Evolutionary conservation across 2,797 vertebrate genomes (phyloP).

Genomic region (Acanthis flammea): DNA sequence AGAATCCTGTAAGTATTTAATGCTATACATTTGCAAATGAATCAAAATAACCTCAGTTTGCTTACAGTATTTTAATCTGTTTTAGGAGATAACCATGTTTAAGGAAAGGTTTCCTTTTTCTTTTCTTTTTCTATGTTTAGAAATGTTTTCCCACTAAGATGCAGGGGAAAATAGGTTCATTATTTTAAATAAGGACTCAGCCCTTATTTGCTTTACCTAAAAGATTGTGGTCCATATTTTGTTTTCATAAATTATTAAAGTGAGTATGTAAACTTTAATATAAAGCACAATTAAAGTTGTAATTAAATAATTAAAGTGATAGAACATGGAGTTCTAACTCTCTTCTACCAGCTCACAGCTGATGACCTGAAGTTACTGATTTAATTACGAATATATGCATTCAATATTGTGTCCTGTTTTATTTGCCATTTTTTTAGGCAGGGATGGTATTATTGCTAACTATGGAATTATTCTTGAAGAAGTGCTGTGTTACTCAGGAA

Average conservation of each 20-base stretch:
- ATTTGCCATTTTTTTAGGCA: not conserved
- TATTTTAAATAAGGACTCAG: not conserved
- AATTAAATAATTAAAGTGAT: not conserved
- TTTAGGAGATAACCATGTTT: not conserved
- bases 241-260: not conserved
- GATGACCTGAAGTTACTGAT: not conserved
- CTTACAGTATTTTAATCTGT: not conserved
- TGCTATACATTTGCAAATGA: constrained; percentile 7
- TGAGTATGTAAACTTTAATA: not conserved
- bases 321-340: not conserved
- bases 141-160: not conserved
- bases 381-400: not conserved
- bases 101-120: not conserved
- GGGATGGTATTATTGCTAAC: not conserved
- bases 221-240: not conserved
- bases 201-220: not conserved
- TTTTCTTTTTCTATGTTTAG: not conserved
- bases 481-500: not conserved
- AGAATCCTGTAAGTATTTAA: not conserved
- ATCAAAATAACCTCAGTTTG: constrained; percentile 3
- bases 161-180: not conserved
- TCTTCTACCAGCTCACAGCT: not conserved
- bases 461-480: not conserved
- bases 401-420: not conserved
- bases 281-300: not conserved